phyloP scores from a whole-genome alignment of 2,888 invertebrate species.

The Oscheius sp. region DNA sequence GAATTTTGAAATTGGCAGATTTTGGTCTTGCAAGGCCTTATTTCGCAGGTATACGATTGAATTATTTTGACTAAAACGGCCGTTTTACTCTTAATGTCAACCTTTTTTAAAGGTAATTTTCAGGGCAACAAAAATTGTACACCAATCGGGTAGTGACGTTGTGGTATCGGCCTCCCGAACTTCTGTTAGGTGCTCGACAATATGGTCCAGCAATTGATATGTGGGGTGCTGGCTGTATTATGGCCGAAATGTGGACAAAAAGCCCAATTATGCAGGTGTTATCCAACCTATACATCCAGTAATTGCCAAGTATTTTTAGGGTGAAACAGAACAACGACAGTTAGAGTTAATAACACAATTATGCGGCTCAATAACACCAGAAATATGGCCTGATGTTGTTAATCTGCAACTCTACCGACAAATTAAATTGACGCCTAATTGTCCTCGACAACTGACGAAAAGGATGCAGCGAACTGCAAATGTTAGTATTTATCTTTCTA shows the following conservation, averaged over 20 bases:
- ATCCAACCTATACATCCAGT: neutral
- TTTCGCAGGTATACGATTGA: conserved; percentile 17
- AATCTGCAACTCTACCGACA: conserved; percentile 48
- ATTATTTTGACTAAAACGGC: neutral
- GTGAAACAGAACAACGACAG: conserved; percentile 95
- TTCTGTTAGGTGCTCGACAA: conserved; percentile 79
- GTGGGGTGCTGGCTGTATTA: conserved; percentile 93
- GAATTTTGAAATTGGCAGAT: conserved; percentile 93
- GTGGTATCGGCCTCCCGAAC: conserved; percentile 84
- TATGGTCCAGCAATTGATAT: conserved; percentile 97
- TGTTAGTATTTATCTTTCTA: neutral
- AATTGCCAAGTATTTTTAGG: conserved; percentile 75
- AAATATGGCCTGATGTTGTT: conserved; percentile 81
- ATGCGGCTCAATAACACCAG: conserved; percentile 93
- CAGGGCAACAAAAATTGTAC: conserved; percentile 76
- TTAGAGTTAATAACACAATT: conserved; percentile 91
- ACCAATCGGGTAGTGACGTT: conserved; percentile 98
- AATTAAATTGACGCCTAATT: conserved; percentile 2
- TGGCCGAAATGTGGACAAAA: conserved; percentile 99
- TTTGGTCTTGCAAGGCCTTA: conserved; percentile 90
- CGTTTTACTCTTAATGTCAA: neutral
- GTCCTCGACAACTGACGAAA: conserved; percentile 3
- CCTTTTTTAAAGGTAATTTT: neutral
- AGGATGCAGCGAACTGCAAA: conserved; percentile 2
- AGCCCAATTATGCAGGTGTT: conserved; percentile 78